phyloP scores from a whole-genome alignment of 2,888 invertebrate species.

The Subacronicta megacephala region DNA sequence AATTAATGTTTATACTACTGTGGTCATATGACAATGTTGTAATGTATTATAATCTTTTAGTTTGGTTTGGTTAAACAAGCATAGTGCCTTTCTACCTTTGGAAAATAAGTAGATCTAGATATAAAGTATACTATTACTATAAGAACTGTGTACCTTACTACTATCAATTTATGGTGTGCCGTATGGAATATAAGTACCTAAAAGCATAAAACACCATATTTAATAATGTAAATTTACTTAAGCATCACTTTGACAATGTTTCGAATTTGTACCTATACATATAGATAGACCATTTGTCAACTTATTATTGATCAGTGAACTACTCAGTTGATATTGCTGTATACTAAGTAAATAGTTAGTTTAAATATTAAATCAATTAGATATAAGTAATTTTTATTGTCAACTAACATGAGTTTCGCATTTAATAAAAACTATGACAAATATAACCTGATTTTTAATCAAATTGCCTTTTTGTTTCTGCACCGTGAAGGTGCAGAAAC shows the following conservation, averaged over 20 bases:
- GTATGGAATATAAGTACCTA: slow-evolving; percentile 56
- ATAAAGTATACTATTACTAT: slow-evolving; percentile 64
- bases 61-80: slow-evolving; percentile 74
- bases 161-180: slow-evolving; percentile 55
- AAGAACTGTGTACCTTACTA: slow-evolving; percentile 63
- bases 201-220: slow-evolving; percentile 55
- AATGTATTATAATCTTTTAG: slow-evolving; percentile 51
- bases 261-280: slow-evolving; percentile 73
- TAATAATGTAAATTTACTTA: slow-evolving; percentile 54
- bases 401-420: slow-evolving; percentile 72
- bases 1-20: slow-evolving; percentile 37
- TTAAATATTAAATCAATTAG: slow-evolving; percentile 77
- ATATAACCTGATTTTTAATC: slow-evolving; percentile 43
- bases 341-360: slow-evolving; percentile 74
- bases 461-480: too few species aligned
- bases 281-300: slow-evolving; percentile 67
- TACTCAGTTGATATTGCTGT: slow-evolving; percentile 70
- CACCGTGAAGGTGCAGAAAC: too few species aligned
- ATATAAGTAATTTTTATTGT: slow-evolving; percentile 80
- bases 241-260: slow-evolving; percentile 63
- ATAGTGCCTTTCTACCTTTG: slow-evolving; percentile 86
- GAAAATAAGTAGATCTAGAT: slow-evolving; percentile 70
- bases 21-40: slow-evolving; percentile 40
- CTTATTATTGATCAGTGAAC: slow-evolving; percentile 65
- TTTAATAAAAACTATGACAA: slow-evolving; percentile 70